Base-by-base conservation (phyloP, 2,113 vertebrate species). In the Sphaerodactylus townsendi region DNA sequence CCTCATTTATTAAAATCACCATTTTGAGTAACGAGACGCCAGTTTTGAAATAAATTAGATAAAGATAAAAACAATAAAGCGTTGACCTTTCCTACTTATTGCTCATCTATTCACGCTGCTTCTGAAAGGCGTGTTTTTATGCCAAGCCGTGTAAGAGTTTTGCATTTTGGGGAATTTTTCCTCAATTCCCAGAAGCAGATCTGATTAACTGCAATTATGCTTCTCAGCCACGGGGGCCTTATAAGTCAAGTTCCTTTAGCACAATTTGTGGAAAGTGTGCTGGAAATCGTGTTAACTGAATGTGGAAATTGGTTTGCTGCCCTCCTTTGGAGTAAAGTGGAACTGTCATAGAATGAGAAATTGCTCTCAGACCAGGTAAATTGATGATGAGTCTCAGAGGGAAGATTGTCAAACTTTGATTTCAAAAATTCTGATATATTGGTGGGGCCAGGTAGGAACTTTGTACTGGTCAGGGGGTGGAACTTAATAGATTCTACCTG, bases 1-100 rank as follows among this genome's bases (percentile, higher is more conserved):
- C 76, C 75, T 88, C 85, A 10, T 88, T 90, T 76, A 89, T 73
- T 87, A 69, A n/a, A 77, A 21, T 1, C 10, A 28, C 19, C 0
- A 0, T 81, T 92, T 88, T 86, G 85, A 92, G 62, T 90, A 91
- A 89, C 2, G 44, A 75, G 79, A 56, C 81, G 78, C 56, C 82
- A 79, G 44, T 86, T 91, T 88, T 68, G 70, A 82, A 74, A 88
- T 88, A 93, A 85, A 92, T 82, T 83, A 87, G 75, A 87, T 68
- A 85, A 85, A 88, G 46, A 73, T 87, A 64, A 91, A 86, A 85
- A 92, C 92, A 94, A 86, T 79, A 90, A 5, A 5, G 73, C 83
- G 88, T 91, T 89, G 92, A 92, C 87, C 81, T 92, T 93, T 84
- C 56, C 70, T 17, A 0, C 86, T 91, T 87, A 50, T 46, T 74